Evolutionary conservation across 2,113 vertebrate genomes (phyloP).

Genomic region (Rhabdomys dilectus): DNA sequence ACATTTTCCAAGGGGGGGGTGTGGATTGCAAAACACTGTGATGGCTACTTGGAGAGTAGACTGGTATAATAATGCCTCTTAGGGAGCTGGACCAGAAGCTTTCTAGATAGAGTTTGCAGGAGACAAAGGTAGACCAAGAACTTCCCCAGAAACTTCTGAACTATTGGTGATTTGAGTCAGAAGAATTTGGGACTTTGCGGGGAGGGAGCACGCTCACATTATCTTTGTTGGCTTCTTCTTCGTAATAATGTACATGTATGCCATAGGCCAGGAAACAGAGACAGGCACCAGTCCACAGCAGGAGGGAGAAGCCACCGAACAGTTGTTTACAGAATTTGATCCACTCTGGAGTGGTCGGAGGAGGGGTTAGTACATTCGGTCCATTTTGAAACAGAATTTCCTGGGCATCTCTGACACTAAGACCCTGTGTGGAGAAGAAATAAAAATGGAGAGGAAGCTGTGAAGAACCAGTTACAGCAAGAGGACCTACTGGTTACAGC

Average conservation of each 20-base stretch:
- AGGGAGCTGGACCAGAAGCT: neutral
- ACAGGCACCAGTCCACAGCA: constrained; percentile 91
- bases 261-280: constrained; percentile 92
- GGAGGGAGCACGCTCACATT: constrained; percentile 86
- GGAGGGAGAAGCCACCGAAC: constrained; percentile 92
- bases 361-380: constrained; percentile 89
- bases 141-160: neutral
- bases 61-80: neutral
- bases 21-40: neutral
- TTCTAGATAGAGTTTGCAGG: neutral
- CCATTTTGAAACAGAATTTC: constrained; percentile 88
- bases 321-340: constrained; percentile 93
- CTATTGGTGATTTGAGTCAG: neutral
- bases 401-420: constrained; percentile 81
- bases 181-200: neutral
- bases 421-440: constrained; percentile 85
- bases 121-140: neutral
- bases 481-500: neutral
- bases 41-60: neutral
- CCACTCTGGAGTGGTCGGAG: constrained; percentile 90
- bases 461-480: neutral
- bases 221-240: constrained; percentile 87
- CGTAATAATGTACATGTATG: constrained; percentile 84
- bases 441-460: neutral
- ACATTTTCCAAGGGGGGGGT: no score